phyloP scores from a whole-genome alignment of 1,140 invertebrate genomes.

The Tribolium madens region DNA sequence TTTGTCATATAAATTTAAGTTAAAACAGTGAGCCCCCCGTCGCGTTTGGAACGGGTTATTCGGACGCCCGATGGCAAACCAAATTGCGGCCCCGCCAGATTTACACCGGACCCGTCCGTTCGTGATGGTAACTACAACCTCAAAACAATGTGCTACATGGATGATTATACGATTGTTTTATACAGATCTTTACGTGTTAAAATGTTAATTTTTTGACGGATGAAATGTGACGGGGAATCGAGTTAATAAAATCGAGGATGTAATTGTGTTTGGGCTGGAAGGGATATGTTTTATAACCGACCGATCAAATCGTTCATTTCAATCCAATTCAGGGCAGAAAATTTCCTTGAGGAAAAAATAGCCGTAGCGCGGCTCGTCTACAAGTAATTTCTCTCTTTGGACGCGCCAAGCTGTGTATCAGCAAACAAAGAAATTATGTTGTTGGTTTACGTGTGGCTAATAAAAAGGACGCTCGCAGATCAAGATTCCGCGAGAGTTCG shows the following conservation, averaged over 20 bases:
- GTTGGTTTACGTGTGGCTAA: slow-evolving; percentile 42
- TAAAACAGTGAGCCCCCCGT: slow-evolving; percentile 39
- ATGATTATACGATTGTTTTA: background rate
- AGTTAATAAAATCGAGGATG: background rate
- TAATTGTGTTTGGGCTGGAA: slow-evolving; percentile 8
- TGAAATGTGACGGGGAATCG: too few species aligned
- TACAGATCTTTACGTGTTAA: background rate
- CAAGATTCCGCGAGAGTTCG: slow-evolving; percentile 40
- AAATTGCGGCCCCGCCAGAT: slow-evolving; percentile 2
- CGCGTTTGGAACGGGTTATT: slow-evolving; percentile 27
- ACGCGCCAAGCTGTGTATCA: slow-evolving; percentile 8
- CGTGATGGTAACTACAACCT: background rate
- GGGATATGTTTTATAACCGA: background rate
- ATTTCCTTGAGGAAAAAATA: slow-evolving; percentile 7
- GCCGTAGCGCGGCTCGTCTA: background rate
- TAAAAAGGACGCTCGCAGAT: slow-evolving; percentile 40
- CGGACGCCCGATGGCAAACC: background rate
- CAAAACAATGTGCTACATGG: background rate
- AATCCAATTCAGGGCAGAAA: slow-evolving; percentile 1
- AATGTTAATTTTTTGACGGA: too few species aligned
- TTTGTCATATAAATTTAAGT: slow-evolving; percentile 48
- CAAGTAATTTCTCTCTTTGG: slow-evolving; percentile 11
- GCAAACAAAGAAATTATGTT: slow-evolving; percentile 44
- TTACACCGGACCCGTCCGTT: background rate
- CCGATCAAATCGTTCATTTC: slow-evolving; percentile 9